These are phyloP conservation scores for Dysmachus trigonus DNA, from an alignment of 2,888 invertebrate species.

Conservation along the genomic window DNA sequence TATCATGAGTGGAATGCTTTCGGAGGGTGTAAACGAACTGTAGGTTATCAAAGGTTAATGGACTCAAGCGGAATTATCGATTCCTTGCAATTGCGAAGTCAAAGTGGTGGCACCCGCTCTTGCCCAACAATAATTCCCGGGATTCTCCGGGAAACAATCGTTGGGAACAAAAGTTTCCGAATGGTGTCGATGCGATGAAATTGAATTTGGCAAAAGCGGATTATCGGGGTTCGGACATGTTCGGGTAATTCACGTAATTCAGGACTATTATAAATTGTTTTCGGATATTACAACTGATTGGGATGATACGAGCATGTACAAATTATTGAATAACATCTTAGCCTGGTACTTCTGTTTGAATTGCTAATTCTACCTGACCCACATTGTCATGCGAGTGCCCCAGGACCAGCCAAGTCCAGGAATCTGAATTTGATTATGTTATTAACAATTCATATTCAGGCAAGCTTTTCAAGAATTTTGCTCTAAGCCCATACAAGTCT, in stretches of 20 bases:
- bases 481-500: background rate
- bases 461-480: background rate
- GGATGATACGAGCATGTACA: background rate
- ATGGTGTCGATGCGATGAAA: background rate
- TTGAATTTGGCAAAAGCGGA: background rate
- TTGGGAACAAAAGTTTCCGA: background rate
- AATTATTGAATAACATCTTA: background rate
- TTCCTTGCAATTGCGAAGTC: background rate
- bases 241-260: background rate
- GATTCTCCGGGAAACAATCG: background rate
- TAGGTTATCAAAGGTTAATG: background rate
- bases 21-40: background rate
- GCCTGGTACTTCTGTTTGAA: background rate
- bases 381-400: background rate
- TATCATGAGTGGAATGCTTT: background rate
- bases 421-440: background rate
- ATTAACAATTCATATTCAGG: background rate
- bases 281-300: background rate
- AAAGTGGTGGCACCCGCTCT: background rate
- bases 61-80: constrained; percentile 17
- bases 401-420: background rate
- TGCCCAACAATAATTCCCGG: background rate
- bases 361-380: background rate
- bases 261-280: background rate
- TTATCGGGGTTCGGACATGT: background rate